These are phyloP conservation scores for Rhopalosiphum nymphaeae DNA, from an alignment of 2,888 invertebrate genomes.

Conservation along the genomic window DNA sequence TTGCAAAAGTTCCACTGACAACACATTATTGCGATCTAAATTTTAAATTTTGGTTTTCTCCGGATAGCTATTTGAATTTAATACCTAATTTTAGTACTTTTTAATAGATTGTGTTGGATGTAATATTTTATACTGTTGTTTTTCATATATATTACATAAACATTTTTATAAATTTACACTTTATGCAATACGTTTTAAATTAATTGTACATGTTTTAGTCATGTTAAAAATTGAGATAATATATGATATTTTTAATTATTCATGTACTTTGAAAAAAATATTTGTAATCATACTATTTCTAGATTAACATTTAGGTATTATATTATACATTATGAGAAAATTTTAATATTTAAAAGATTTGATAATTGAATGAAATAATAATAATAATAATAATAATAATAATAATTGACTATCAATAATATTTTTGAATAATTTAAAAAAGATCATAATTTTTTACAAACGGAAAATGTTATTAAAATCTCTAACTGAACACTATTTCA, in stretches of 20 bases:
- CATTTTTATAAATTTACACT: neutral
- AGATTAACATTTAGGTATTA: neutral
- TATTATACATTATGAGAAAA: neutral
- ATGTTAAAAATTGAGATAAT: neutral
- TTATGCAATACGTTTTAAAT: neutral
- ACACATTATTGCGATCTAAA: neutral
- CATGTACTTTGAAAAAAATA: neutral
- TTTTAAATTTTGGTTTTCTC: neutral
- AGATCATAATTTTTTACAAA: neutral
- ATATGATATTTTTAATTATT: neutral
- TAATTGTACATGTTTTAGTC: neutral
- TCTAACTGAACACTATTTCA: neutral
- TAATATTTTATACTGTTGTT: neutral
- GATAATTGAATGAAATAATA: neutral
- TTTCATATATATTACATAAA: neutral
- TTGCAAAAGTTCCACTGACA: neutral
- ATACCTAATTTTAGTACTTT: neutral
- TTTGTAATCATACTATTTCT: neutral
- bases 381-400: too few species aligned
- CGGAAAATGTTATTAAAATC: neutral
- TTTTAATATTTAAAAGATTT: neutral
- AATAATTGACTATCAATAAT: neutral
- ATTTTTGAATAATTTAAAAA: neutral
- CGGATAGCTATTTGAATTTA: neutral
- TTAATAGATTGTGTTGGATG: neutral